These are phyloP conservation scores for Hanleya hanleyi DNA, from an alignment of 2,888 invertebrate genomes.

Conservation along the genomic window DNA sequence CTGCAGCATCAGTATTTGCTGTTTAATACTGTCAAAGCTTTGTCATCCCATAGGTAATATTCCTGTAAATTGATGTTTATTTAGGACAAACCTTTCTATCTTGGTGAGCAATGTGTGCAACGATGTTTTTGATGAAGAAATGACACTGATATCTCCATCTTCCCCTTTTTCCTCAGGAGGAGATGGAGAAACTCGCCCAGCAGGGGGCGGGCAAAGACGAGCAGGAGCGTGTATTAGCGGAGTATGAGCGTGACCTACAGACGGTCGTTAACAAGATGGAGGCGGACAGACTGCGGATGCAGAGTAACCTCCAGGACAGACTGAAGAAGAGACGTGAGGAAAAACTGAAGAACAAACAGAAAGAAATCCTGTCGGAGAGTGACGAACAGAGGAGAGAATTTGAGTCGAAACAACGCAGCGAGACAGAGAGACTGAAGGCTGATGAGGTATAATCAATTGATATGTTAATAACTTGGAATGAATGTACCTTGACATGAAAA, in stretches of 20 bases:
- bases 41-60: too few species aligned
- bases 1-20: too few species aligned
- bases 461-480: not conserved
- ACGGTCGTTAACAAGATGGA: constrained; percentile 66
- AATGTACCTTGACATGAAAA: not conserved
- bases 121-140: too few species aligned
- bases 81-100: too few species aligned
- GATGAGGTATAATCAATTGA: too few species aligned
- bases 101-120: too few species aligned
- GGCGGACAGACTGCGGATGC: constrained; percentile 67
- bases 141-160: too few species aligned
- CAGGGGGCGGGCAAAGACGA: constrained; percentile 64
- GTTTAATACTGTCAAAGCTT: too few species aligned
- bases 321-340: constrained; percentile 61
- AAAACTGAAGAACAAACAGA: constrained; percentile 55
- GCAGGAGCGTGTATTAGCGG: constrained; percentile 59
- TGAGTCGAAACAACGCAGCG: constrained; percentile 58
- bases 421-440: constrained; percentile 60
- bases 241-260: constrained; percentile 64
- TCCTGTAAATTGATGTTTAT: too few species aligned
- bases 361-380: constrained; percentile 47
- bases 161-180: too few species aligned
- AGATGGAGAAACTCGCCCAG: constrained; percentile 56
- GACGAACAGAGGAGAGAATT: constrained; percentile 56
- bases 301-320: constrained; percentile 66